phyloP scores from a whole-genome alignment of 2,888 invertebrate species.

The Morpho deidamia region DNA sequence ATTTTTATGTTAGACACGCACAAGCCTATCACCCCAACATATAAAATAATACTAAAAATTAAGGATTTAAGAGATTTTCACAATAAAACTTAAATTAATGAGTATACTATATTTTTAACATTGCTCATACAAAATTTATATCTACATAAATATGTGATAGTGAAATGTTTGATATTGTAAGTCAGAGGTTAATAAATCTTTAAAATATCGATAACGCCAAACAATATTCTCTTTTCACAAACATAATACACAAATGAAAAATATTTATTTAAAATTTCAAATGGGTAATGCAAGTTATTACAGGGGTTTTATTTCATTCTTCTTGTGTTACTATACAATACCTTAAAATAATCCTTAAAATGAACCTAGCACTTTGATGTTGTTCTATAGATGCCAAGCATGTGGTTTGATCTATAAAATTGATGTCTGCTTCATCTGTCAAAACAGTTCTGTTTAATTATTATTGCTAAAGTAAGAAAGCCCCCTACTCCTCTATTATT shows the following conservation, averaged over 20 bases:
- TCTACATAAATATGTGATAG: no score
- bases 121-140: no score
- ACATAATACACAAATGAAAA: constrained; percentile 53
- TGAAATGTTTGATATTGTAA: no score
- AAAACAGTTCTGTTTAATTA: constrained; percentile 9
- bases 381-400: constrained; percentile 21
- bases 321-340: not conserved
- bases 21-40: not conserved
- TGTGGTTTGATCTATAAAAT: constrained; percentile 14
- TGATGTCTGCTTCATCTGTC: constrained; percentile 15
- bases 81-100: no score
- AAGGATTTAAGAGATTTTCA: not conserved
- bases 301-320: not conserved
- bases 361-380: constrained; percentile 22
- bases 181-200: no score
- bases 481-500: constrained; percentile 8
- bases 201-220: no score
- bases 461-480: constrained; percentile 8
- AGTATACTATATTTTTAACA: no score
- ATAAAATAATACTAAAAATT: not conserved
- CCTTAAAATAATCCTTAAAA: not conserved
- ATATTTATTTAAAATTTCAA: not conserved
- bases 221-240: constrained; percentile 76
- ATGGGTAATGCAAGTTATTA: no score
- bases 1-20: constrained; percentile 1